These are phyloP conservation scores for Parauchenoglanis punctatus DNA, from an alignment of 2,797 vertebrate genomes.

Conservation along the genomic window DNA sequence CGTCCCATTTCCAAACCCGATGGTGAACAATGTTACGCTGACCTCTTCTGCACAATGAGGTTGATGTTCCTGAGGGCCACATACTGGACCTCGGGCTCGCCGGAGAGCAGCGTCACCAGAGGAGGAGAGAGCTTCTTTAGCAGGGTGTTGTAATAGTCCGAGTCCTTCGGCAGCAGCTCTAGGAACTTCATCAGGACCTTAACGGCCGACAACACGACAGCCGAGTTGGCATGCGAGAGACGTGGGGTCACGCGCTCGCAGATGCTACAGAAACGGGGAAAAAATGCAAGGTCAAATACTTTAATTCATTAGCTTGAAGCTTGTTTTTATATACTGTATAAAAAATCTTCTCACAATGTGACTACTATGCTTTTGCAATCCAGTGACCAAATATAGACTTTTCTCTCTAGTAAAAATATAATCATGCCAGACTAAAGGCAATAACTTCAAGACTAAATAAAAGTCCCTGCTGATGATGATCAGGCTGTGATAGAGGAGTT, in stretches of 20 bases:
- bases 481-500: background rate
- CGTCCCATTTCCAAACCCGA: background rate
- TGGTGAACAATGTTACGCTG: constrained; percentile 5
- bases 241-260: constrained; percentile 97
- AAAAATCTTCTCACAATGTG: background rate
- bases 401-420: background rate
- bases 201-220: constrained; percentile 95
- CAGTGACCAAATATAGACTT: background rate
- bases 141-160: constrained; percentile 95
- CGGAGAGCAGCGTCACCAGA: constrained; percentile 93
- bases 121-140: constrained; percentile 97
- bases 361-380: background rate
- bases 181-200: constrained; percentile 99
- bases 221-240: constrained; percentile 96
- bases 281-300: background rate
- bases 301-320: background rate
- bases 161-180: constrained; percentile 95
- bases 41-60: constrained; percentile 98
- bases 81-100: constrained; percentile 97
- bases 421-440: background rate
- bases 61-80: constrained; percentile 99
- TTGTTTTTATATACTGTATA: background rate
- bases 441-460: background rate
- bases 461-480: background rate
- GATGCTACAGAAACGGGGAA: constrained; percentile 76